Evolutionary conservation across 2,113 vertebrate genomes (phyloP), one percentile per base, ranked within the genome.

Genomic region (Antechinus flavipes): DNA sequence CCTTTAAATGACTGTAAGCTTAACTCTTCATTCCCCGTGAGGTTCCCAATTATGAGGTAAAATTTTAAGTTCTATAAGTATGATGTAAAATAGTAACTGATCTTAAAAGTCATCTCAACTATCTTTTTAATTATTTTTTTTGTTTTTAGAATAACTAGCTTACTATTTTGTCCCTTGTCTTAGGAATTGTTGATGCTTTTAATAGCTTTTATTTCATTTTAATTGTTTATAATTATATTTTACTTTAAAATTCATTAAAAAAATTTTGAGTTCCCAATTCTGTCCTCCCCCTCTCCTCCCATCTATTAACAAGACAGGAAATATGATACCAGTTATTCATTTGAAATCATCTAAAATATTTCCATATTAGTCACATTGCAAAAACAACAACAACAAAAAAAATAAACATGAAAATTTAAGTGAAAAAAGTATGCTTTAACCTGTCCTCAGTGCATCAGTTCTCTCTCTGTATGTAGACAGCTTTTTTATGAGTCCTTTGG

Each of bases 61-160:
- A 76, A 92, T 90, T 54, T 94, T 95, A 61, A 90, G 93, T 95
- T 54, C 35, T 95, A 30, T 95, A 96, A 76, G 92, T 68, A 91
- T 94, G 76, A 30, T 54, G 46, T 16, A 92, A 96, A 61, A 95
- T 95, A 96, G 91, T 1, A 93, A 22, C 2, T 68, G 3, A 94
- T 53, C 42, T 27, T 94, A 91, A 97, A 49, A 93, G 76, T 46
- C 3, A 52, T 58, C 4, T 47, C 27, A 56, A 93, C 30, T 95
- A 47, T 93, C 35, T 61, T 58, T 58, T 61, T 58, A 58, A 90
- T 94, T 49, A 49, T 49, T 0, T 94, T 56, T 97, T 93, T 95
- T 91, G 54, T 90, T 89, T 93, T 94, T 93, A 84, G 52, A 92
- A 93, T 91, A 49, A 94, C 54, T 92, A 2, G 19, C 93, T 11